Base-by-base conservation (phyloP, 30 jellyfish, hydroid and myxozoan genomes). In the Cassiopea xamachana region DNA sequence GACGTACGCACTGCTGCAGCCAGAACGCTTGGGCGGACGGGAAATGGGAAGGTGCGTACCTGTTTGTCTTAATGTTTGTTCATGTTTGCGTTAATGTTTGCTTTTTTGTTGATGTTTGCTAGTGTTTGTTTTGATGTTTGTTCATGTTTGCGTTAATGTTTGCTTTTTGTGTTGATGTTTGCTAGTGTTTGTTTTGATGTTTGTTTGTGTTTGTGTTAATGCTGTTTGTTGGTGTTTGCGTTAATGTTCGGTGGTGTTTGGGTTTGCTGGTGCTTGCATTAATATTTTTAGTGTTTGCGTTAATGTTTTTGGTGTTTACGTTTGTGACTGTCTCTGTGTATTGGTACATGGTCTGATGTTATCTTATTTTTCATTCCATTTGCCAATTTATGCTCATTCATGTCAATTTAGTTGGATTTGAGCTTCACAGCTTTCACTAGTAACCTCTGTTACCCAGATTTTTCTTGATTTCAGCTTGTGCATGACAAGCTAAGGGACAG, bases 1-100 rank as follows among this genome's bases (percentile, higher is more conserved):
- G 98, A 90, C 15, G 98, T 94, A 2, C 83, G 97, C 6, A 79
- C 88, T 9, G 98, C 97, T 12, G 97, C 98, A 9, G 98, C 98
- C 12, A 87, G 91, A 49, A 92, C 98, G 5, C 77, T 94, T 14
- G 98, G 98, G n/a, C 85, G 92, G 17, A 94, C 97, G 46, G 97
- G 97, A 16, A 89, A 94, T 72, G 98, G 98, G 77, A 94, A 94
- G 98, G 98, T 87, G 60, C 39, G 64, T 79, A 4, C 18, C 43
- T 16, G 61, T 14, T 15, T 2, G 7, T 7, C 7, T 9, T 51
- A 2, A 9, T 51, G 4, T 16, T 75, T 75, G 49, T 75, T 16
- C n/a, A 67, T 19, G 76, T 2, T 19, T 67, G 76, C 18, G 7
- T 2, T 44, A 4, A 2, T 51, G 4, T 9, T 51, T 51, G 4